Conservation (phyloP, 2,113 vertebrate genomes). For the Sinocyclocheilus rhinocerous region DNA sequence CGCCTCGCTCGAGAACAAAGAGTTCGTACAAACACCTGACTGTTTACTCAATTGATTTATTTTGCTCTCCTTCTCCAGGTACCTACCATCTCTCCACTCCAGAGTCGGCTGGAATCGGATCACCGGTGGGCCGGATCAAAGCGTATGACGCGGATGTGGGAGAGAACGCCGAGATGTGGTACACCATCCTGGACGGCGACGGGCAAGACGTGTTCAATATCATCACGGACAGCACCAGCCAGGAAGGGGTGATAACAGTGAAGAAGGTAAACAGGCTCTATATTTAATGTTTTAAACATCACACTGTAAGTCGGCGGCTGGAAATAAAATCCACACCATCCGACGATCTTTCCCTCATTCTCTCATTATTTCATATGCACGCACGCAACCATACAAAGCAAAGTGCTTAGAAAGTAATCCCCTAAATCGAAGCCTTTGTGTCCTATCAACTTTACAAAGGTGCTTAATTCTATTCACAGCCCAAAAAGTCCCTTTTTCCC, state of each 20-base stretch:
- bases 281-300: slow-evolving; percentile 12
- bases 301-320: slow-evolving; percentile 1
- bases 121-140: slow-evolving; percentile 88
- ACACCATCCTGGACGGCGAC: slow-evolving; percentile 84
- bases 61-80: slow-evolving; percentile 70
- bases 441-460: slow-evolving; percentile 57
- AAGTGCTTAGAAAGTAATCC: slow-evolving; percentile 40
- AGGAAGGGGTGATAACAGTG: slow-evolving; percentile 92
- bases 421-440: slow-evolving; percentile 47
- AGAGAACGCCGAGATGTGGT: slow-evolving; percentile 89
- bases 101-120: slow-evolving; percentile 87
- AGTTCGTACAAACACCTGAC: slow-evolving; percentile 35
- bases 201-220: slow-evolving; percentile 88
- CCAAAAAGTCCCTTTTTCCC: slow-evolving; percentile 41
- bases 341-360: slow-evolving; percentile 37
- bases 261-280: slow-evolving; percentile 82
- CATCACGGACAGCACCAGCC: slow-evolving; percentile 88
- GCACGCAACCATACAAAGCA: neutral
- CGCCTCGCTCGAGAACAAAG: slow-evolving; percentile 37
- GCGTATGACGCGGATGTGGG: slow-evolving; percentile 90
- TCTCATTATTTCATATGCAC: neutral
- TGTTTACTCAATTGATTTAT: slow-evolving; percentile 51
- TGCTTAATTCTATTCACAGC: slow-evolving; percentile 56
- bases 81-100: slow-evolving; percentile 85
- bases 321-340: neutral